Conservation (phyloP, 2,888 invertebrate genomes). For the Ephialtes manifestator region DNA sequence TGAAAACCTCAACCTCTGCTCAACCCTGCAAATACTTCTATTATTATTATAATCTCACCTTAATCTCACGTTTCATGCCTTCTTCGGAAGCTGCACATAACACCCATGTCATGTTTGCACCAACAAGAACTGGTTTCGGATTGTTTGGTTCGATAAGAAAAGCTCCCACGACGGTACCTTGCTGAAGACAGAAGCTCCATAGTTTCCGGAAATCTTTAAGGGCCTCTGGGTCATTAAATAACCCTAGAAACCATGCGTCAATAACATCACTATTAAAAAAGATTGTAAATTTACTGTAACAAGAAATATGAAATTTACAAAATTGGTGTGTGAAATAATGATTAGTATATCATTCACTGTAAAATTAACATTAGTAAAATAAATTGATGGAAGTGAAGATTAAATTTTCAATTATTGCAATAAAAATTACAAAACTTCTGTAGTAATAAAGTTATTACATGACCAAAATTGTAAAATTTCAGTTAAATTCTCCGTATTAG, state of each 20-base stretch:
- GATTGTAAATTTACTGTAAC: too few species aligned
- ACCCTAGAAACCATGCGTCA: constrained; percentile 72
- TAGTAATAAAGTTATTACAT: too few species aligned
- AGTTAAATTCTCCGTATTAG: too few species aligned
- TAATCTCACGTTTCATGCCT: constrained; percentile 45
- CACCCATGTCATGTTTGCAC: constrained; percentile 77
- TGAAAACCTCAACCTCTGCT: too few species aligned
- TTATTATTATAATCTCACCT: not conserved
- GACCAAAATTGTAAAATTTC: too few species aligned
- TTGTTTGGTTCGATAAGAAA: constrained; percentile 81
- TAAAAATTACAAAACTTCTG: too few species aligned
- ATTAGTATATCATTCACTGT: too few species aligned
- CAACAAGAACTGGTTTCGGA: constrained; percentile 82
- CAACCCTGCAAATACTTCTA: not conserved
- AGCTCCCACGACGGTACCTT: constrained; percentile 82
- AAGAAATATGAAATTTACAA: too few species aligned
- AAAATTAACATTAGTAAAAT: too few species aligned
- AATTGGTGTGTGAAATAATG: too few species aligned
- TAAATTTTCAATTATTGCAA: too few species aligned
- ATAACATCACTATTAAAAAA: not conserved
- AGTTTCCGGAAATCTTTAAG: constrained; percentile 74
- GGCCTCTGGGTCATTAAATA: constrained; percentile 74
- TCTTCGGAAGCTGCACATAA: constrained; percentile 39
- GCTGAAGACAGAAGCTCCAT: constrained; percentile 78
- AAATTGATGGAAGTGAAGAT: too few species aligned